These are phyloP conservation scores for Wiebesia pumilae DNA, from an alignment of 1,140 invertebrate genomes.

Conservation along the genomic window DNA sequence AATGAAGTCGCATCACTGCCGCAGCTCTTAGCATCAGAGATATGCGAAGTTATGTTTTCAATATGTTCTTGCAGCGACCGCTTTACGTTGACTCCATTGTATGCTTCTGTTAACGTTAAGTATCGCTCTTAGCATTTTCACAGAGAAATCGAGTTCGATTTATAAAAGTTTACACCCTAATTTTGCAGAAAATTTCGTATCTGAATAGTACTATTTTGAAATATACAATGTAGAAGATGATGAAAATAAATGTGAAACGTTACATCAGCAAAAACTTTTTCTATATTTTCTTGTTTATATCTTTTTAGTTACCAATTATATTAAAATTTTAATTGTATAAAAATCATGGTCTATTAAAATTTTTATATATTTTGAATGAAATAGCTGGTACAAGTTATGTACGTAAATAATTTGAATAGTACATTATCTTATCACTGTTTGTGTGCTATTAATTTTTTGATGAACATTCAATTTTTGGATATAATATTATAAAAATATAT, in stretches of 20 bases:
- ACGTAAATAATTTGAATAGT: no score
- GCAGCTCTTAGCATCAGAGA: not conserved
- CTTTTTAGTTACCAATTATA: no score
- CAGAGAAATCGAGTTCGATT: not conserved
- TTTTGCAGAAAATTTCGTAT: constrained; percentile 6
- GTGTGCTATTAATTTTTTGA: no score
- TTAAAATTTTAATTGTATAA: no score
- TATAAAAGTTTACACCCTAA: constrained; percentile 26
- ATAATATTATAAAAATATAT: no score
- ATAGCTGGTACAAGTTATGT: no score
- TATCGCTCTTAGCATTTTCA: constrained; percentile 1
- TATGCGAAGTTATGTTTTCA: constrained; percentile 32
- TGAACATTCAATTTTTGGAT: no score
- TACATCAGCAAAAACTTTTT: no score
- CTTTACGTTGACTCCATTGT: not conserved
- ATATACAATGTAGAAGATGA: not conserved
- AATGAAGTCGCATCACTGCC: constrained; percentile 23
- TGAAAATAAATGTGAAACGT: not conserved
- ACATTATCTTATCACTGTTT: no score
- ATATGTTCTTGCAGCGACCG: not conserved
- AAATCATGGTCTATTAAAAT: no score
- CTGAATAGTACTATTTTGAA: not conserved
- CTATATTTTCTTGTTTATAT: no score
- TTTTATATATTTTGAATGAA: no score
- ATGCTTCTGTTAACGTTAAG: not conserved